phyloP scores from a whole-genome alignment of 2,797 vertebrate species.

The Limosa lapponica region DNA sequence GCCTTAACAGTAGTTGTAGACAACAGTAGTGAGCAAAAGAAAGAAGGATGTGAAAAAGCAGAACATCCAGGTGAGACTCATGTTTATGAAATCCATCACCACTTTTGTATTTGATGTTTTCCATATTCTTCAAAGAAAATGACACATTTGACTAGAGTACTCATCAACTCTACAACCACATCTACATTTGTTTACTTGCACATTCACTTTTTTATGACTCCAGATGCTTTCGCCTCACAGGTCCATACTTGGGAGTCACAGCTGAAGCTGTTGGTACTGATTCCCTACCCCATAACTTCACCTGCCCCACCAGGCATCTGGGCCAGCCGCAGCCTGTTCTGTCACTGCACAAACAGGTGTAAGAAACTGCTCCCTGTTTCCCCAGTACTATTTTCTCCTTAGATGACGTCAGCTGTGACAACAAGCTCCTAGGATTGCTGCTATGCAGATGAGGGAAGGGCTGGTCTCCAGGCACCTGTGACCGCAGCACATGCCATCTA shows the following conservation, averaged over 20 bases:
- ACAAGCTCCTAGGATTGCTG: neutral
- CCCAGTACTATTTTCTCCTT: neutral
- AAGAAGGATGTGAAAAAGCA: neutral
- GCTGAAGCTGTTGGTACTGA: neutral
- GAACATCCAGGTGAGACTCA: neutral
- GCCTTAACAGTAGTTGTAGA: neutral
- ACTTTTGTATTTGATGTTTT: neutral
- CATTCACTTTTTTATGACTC: neutral
- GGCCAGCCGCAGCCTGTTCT: neutral
- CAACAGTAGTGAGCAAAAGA: neutral
- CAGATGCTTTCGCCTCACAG: neutral
- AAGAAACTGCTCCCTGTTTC: neutral
- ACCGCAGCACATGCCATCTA: neutral
- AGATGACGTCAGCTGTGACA: fast-evolving
- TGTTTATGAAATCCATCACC: neutral
- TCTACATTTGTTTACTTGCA: neutral
- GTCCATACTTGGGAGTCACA: fast-evolving
- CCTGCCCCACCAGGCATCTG: neutral
- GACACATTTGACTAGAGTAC: neutral
- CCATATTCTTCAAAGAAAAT: neutral
- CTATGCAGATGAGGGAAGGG: neutral
- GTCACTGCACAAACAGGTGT: too few relatives aligned
- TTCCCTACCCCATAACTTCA: neutral
- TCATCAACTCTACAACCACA: neutral
- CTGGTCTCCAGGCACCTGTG: neutral